Evolutionary conservation across 2,888 invertebrate species (phyloP).

Genomic region (Ophraella communa): DNA sequence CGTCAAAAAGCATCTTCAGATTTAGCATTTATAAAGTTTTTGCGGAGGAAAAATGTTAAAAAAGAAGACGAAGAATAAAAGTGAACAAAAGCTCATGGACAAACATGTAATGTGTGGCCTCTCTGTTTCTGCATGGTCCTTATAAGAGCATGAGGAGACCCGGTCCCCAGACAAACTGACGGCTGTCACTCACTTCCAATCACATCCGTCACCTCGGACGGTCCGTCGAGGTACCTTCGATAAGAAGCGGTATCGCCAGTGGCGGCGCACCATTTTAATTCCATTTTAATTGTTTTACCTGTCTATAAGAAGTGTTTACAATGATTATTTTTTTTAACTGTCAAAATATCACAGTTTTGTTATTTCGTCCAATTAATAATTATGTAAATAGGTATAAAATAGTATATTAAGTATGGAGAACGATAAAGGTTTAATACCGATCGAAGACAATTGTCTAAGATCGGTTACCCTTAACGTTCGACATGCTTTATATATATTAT

Average conservation of each 20-base stretch:
- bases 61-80: slow-evolving; percentile 15
- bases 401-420: too few relatives aligned
- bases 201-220: slow-evolving; percentile 54
- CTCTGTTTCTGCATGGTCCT: slow-evolving; percentile 54
- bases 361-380: too few relatives aligned
- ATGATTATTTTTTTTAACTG: too few relatives aligned
- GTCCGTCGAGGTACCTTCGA: slow-evolving; percentile 18
- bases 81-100: slow-evolving; percentile 36
- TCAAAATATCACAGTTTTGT: too few relatives aligned
- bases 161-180: slow-evolving; percentile 48
- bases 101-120: slow-evolving; percentile 53
- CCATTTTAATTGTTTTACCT: too few relatives aligned
- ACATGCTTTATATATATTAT: too few relatives aligned
- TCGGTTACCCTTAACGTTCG: too few relatives aligned
- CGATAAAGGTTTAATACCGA: too few relatives aligned
- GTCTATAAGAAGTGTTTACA: too few relatives aligned
- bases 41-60: slow-evolving; percentile 19
- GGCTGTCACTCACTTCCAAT: slow-evolving; percentile 59
- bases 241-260: slow-evolving; percentile 19
- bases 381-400: too few relatives aligned
- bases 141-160: slow-evolving; percentile 51
- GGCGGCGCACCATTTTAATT: slow-evolving; percentile 9
- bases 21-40: slow-evolving; percentile 30
- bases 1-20: slow-evolving; percentile 27
- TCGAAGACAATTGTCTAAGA: too few relatives aligned